A percentile compares a stretch with the other conserved stretches of the same genome.
Conservation (phyloP, 2,888 invertebrate species). For the Drosophila gaucha region DNA sequence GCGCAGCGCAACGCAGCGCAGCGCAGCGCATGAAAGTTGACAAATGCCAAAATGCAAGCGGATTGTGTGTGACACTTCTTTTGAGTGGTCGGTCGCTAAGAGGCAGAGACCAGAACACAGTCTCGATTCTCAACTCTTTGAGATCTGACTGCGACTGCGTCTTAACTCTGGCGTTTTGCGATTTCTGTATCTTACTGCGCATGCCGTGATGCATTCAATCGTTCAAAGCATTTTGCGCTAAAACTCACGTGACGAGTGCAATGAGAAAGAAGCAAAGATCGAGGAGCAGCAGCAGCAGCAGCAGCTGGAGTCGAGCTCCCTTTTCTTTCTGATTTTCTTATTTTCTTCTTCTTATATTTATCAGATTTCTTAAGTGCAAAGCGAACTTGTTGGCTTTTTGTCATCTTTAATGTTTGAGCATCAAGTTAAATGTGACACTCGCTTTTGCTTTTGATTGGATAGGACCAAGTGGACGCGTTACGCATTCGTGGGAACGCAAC, state of each 20-base stretch:
- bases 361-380: slow-evolving; percentile 77
- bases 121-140: slow-evolving; percentile 17
- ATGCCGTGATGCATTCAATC: slow-evolving; percentile 70
- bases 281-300: background rate
- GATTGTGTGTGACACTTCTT: slow-evolving; percentile 75
- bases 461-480: slow-evolving; percentile 43
- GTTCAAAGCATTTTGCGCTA: slow-evolving; percentile 76
- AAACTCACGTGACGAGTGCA: slow-evolving; percentile 81
- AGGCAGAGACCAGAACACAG: slow-evolving; percentile 23
- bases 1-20: slow-evolving; percentile 74
- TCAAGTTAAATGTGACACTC: slow-evolving; percentile 80
- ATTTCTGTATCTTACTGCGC: slow-evolving; percentile 12
- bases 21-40: slow-evolving; percentile 74
- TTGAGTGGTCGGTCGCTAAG: slow-evolving; percentile 50
- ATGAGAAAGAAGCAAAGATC: slow-evolving; percentile 23
- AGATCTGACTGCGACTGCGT: slow-evolving; percentile 8
- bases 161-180: slow-evolving; percentile 34
- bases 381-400: slow-evolving; percentile 82
- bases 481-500: slow-evolving; percentile 66
- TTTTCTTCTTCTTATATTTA: slow-evolving; percentile 31
- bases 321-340: slow-evolving; percentile 21
- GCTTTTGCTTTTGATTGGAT: slow-evolving; percentile 53
- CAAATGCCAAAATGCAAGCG: slow-evolving; percentile 80
- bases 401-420: slow-evolving; percentile 79
- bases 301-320: slow-evolving; percentile 20